A percentile compares a stretch with the other conserved stretches of the same genome.
Evolutionary conservation across 92 coral and sea anemone genomes (phyloP).

Genomic region (Siderastrea siderea): DNA sequence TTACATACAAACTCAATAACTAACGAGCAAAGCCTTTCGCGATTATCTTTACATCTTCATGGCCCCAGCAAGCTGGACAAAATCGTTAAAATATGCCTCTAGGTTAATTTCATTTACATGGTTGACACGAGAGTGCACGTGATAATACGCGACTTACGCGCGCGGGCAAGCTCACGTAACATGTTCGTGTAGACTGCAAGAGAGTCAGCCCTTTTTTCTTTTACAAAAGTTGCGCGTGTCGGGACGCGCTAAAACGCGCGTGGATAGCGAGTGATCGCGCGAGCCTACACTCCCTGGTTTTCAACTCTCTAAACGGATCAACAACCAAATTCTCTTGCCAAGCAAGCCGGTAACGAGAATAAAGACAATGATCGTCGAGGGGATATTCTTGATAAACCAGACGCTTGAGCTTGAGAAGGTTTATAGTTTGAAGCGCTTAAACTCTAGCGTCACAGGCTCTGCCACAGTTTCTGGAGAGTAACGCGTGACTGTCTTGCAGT

Average conservation of each 20-base stretch:
- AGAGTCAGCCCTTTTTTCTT: background rate
- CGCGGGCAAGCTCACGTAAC: background rate
- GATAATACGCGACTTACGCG: background rate
- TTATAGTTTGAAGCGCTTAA: too few relatives aligned
- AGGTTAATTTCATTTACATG: background rate
- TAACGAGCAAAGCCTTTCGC: background rate
- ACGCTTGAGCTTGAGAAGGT: too few relatives aligned
- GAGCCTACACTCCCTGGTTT: too few relatives aligned
- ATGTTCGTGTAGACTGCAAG: background rate
- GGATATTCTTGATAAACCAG: too few relatives aligned
- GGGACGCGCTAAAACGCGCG: background rate
- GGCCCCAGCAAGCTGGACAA: background rate
- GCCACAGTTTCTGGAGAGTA: background rate
- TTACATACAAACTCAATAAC: background rate
- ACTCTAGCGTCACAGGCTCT: background rate
- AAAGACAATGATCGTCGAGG: background rate
- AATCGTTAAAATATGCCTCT: background rate
- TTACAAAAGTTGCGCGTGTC: background rate
- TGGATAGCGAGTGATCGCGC: background rate
- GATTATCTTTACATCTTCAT: slow-evolving; percentile 16
- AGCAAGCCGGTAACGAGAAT: background rate
- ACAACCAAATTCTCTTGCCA: background rate
- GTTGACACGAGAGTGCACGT: background rate
- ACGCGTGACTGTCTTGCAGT: background rate
- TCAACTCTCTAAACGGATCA: background rate